A percentile compares a stretch with the other conserved stretches of the same genome.
phyloP scores from a whole-genome alignment of 2,888 invertebrate genomes.

The Eucriotettix oculatus region DNA sequence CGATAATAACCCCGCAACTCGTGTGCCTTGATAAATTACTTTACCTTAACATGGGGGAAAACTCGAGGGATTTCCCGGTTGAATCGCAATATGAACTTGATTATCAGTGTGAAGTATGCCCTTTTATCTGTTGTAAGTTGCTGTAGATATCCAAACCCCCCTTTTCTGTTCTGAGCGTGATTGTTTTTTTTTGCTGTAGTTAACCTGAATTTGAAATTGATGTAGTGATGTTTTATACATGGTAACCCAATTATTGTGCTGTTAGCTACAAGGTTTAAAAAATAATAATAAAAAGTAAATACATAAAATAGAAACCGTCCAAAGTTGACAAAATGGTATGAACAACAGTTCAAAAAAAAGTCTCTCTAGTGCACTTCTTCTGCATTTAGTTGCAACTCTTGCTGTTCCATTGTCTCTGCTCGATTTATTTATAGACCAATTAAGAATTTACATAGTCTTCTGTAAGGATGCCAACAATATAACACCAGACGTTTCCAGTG shows the following conservation, averaged over 20 bases:
- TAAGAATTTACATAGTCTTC: slow-evolving; percentile 1
- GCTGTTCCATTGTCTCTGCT: slow-evolving; percentile 3
- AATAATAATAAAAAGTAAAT: neutral
- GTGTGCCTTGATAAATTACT: too few relatives aligned
- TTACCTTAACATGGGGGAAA: too few relatives aligned
- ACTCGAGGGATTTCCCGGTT: too few relatives aligned
- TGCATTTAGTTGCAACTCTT: neutral
- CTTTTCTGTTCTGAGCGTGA: neutral
- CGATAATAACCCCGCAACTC: too few relatives aligned
- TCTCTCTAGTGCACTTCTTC: neutral
- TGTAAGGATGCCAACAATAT: slow-evolving; percentile 1
- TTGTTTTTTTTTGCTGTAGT: neutral
- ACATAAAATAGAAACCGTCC: slow-evolving; percentile 4
- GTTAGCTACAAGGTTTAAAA: too few relatives aligned
- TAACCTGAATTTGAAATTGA: neutral
- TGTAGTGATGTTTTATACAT: neutral
- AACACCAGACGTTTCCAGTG: slow-evolving; percentile 6
- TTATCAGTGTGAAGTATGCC: too few relatives aligned
- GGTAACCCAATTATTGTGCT: too few relatives aligned
- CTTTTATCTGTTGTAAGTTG: too few relatives aligned
- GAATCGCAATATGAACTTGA: too few relatives aligned
- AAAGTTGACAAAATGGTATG: neutral
- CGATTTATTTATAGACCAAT: neutral
- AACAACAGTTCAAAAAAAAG: neutral
- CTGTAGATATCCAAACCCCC: too few relatives aligned